A percentile compares a stretch with the other conserved stretches of the same genome.
Conservation (phyloP, 2,113 vertebrate species). For the Macaca mulatta region DNA sequence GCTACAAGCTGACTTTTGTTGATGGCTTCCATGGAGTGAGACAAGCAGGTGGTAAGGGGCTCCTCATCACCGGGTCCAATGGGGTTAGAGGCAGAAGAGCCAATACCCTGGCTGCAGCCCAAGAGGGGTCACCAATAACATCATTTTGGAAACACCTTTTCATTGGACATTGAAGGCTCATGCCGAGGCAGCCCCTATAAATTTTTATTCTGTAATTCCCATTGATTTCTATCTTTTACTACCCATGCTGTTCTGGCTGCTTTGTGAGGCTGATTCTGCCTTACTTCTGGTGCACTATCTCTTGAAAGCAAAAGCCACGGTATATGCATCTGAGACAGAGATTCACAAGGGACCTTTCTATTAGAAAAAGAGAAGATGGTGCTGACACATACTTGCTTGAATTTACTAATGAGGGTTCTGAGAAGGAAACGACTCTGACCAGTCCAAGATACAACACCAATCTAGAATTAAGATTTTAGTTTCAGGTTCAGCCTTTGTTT, state of each 20-base stretch:
- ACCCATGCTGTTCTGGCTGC: constrained; percentile 59
- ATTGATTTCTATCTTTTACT: constrained; percentile 83
- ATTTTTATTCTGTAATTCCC: constrained; percentile 80
- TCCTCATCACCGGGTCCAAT: neutral
- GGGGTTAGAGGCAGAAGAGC: neutral
- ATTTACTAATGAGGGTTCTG: constrained; percentile 37
- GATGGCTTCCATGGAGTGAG: neutral
- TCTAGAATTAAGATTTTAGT: neutral
- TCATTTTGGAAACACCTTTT: constrained; percentile 74
- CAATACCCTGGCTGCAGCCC: neutral
- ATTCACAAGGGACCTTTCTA: constrained; percentile 79
- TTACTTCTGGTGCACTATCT: constrained; percentile 85
- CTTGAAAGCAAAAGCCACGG: constrained; percentile 77
- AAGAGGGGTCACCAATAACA: constrained; percentile 78
- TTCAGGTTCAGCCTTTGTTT: neutral
- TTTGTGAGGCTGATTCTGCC: constrained; percentile 85
- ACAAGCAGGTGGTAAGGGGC: neutral
- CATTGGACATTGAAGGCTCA: constrained; percentile 72
- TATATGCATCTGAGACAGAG: constrained; percentile 81
- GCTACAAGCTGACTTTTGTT: neutral
- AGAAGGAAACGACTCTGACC: constrained; percentile 29
- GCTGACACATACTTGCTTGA: neutral
- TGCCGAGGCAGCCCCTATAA: constrained; percentile 84
- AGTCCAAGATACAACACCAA: neutral
- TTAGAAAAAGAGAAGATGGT: constrained; percentile 62